A percentile compares a stretch with the other conserved stretches of the same genome.
phyloP scores from a whole-genome alignment of 2,113 vertebrate species.

The Halichoerus grypus region DNA sequence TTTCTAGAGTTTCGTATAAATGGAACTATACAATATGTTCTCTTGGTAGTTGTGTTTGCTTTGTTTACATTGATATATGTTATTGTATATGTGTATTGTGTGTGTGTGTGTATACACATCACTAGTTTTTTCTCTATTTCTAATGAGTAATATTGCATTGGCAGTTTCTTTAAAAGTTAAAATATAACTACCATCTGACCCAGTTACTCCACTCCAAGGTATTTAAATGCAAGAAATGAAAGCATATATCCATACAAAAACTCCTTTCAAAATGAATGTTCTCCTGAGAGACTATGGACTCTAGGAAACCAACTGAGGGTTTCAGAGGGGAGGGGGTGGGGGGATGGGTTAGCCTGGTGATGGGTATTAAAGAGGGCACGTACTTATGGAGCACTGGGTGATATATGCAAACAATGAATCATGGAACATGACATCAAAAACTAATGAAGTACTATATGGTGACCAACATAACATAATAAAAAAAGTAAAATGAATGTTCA shows the following conservation, averaged over 20 bases:
- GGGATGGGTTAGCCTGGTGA: no score
- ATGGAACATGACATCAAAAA: no score
- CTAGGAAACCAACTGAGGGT: background rate
- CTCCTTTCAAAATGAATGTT: background rate
- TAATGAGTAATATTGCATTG: background rate
- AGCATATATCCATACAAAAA: background rate
- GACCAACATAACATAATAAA: no score
- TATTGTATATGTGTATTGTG: no score
- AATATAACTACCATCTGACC: background rate
- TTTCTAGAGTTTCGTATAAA: background rate
- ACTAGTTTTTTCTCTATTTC: background rate
- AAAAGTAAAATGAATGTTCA: background rate
- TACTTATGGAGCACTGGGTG: no score
- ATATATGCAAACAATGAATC: no score
- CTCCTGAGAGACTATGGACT: no score
- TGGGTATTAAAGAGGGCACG: no score
- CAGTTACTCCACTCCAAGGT: background rate
- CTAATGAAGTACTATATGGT: no score
- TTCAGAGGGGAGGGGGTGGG: no score
- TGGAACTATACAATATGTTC: background rate
- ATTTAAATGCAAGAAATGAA: background rate
- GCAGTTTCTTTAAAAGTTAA: background rate
- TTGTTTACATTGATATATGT: background rate
- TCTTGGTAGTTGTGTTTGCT: background rate
- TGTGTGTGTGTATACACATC: no score